Evolutionary conservation across 2,113 vertebrate species (phyloP).

Genomic region (Colius striatus): DNA sequence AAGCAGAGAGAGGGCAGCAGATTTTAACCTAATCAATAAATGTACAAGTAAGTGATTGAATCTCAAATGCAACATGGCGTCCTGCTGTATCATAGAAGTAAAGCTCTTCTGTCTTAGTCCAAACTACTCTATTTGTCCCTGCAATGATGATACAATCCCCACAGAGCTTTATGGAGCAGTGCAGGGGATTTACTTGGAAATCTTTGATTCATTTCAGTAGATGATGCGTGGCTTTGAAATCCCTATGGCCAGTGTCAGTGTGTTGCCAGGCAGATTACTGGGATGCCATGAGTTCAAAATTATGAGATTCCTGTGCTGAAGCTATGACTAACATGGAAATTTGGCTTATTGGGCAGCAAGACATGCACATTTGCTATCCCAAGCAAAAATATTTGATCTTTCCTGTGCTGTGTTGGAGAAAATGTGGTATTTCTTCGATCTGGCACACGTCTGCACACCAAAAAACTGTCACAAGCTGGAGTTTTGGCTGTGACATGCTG

Average conservation of each 20-base stretch:
- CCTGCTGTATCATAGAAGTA: background rate
- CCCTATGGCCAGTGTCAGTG: background rate
- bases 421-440: background rate
- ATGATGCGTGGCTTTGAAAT: slow-evolving; percentile 27
- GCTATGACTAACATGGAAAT: slow-evolving; percentile 4
- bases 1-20: background rate
- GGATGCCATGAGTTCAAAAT: background rate
- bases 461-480: background rate
- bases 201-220: slow-evolving; percentile 52
- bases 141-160: slow-evolving; percentile 53
- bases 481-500: background rate
- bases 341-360: background rate
- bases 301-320: slow-evolving; percentile 6
- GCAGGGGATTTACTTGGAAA: slow-evolving; percentile 54
- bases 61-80: slow-evolving; percentile 7
- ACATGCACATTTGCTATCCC: background rate
- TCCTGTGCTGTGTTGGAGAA: background rate
- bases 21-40: slow-evolving; percentile 27
- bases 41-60: slow-evolving; percentile 22
- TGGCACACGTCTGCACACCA: background rate
- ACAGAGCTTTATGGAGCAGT: slow-evolving; percentile 20
- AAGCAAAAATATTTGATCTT: background rate
- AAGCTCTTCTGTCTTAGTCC: slow-evolving; percentile 46
- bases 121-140: slow-evolving; percentile 31
- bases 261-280: slow-evolving; percentile 60